Evolutionary conservation across 2,888 invertebrate species (phyloP).

Genomic region (Bimastos eiseni): DNA sequence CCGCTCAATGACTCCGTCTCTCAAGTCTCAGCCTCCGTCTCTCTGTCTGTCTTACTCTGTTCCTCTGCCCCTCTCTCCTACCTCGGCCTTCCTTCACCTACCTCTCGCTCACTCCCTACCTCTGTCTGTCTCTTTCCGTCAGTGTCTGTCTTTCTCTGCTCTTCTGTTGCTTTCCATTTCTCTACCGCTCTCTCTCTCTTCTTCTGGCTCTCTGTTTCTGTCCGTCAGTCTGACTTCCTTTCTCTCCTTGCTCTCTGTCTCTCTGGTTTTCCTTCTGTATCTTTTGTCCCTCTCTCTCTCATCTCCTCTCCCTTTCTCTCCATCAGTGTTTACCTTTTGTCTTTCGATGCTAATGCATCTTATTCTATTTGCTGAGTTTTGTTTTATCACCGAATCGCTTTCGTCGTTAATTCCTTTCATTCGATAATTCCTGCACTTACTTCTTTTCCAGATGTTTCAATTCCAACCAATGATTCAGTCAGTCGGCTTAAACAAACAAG

Average conservation of each 20-base stretch:
- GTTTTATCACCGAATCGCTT: background rate
- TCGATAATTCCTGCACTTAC: background rate
- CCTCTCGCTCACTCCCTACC: background rate
- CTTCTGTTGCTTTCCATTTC: too few species aligned
- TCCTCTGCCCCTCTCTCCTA: too few species aligned
- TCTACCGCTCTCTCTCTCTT: too few species aligned
- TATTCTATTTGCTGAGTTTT: background rate
- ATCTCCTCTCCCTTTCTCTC: background rate
- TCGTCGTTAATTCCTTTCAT: background rate
- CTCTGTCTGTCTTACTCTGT: too few species aligned
- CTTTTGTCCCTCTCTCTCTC: background rate
- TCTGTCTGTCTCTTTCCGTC: too few species aligned
- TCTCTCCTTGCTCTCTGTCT: too few species aligned
- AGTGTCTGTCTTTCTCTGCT: too few species aligned
- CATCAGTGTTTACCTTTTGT: background rate
- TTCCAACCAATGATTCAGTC: background rate
- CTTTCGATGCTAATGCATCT: background rate
- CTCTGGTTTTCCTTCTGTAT: too few species aligned
- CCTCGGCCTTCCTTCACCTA: background rate
- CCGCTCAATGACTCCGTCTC: too few species aligned
- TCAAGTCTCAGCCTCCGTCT: too few species aligned
- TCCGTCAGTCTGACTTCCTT: background rate
- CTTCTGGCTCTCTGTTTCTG: background rate
- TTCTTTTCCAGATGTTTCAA: background rate
- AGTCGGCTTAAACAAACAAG: too few species aligned